A percentile compares a stretch with the other conserved stretches of the same genome.
phyloP scores from a whole-genome alignment of 2,113 vertebrate genomes.

The Erinaceus europaeus region DNA sequence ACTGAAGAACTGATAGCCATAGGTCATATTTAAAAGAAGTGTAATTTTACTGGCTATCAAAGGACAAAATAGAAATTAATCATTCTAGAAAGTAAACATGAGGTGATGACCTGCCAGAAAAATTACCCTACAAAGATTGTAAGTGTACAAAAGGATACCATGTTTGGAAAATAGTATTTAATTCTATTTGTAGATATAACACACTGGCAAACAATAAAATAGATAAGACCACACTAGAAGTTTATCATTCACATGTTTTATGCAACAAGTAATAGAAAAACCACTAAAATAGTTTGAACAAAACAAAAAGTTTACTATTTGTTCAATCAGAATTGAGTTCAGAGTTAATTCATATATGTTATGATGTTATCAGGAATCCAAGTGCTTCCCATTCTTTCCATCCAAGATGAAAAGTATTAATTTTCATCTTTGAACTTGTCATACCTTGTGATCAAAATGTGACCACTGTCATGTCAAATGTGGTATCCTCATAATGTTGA shows the following conservation, averaged over 20 bases:
- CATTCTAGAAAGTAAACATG: conserved; percentile 1
- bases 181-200: background rate
- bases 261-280: conserved; percentile 12
- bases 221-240: background rate
- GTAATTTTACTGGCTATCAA: background rate
- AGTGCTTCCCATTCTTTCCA: background rate
- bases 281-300: background rate
- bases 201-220: background rate
- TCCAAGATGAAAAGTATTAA: background rate
- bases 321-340: background rate
- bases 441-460: background rate
- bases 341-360: background rate
- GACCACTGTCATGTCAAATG: background rate
- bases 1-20: no score
- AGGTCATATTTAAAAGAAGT: background rate
- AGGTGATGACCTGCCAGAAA: background rate
- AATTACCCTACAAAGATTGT: background rate
- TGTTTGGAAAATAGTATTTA: background rate
- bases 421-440: background rate
- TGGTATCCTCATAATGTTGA: background rate
- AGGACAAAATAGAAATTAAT: background rate
- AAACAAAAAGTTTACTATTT: background rate
- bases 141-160: background rate
- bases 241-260: background rate
- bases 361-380: background rate